A percentile compares a stretch with the other conserved stretches of the same genome.
phyloP scores from a whole-genome alignment of 2,797 vertebrate species.

The Channa striata region DNA sequence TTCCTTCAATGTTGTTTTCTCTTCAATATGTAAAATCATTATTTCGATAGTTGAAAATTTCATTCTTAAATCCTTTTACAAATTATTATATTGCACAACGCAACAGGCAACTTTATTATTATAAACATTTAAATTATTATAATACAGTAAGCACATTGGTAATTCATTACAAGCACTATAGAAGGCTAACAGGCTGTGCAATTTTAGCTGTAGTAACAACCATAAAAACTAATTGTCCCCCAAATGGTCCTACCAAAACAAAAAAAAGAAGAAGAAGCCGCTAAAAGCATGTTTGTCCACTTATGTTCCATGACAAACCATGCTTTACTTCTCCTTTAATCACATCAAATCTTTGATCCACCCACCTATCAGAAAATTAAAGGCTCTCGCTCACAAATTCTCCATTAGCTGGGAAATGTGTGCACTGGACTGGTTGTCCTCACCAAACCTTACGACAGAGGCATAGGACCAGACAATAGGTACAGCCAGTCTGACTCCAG shows the following conservation, averaged over 20 bases:
- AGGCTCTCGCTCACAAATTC: conserved; percentile 73
- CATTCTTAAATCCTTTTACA: no score
- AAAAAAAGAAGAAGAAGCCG: conserved; percentile 21
- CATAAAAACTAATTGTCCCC: no score
- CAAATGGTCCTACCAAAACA: not conserved
- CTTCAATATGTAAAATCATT: no score
- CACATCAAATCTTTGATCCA: conserved; percentile 83
- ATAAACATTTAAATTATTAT: not conserved
- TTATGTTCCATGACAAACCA: conserved; percentile 42
- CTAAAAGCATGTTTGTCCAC: conserved; percentile 54
- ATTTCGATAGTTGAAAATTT: no score
- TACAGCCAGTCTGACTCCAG: conserved; percentile 56
- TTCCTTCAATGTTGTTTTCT: no score
- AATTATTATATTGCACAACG: not conserved
- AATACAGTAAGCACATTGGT: not conserved
- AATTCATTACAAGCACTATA: not conserved
- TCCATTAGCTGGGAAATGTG: conserved; percentile 75
- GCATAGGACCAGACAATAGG: conserved; percentile 51
- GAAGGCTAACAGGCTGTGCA: not conserved
- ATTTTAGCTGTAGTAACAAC: conserved; percentile 5
- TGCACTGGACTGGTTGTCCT: conserved; percentile 59
- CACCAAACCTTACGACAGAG: conserved; percentile 36
- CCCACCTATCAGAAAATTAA: conserved; percentile 78
- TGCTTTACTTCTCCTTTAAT: conserved; percentile 78
- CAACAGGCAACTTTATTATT: not conserved